Evolutionary conservation across 2,113 vertebrate genomes (phyloP), one percentile per base, ranked within the genome.

Genomic region (Hyla sarda): DNA sequence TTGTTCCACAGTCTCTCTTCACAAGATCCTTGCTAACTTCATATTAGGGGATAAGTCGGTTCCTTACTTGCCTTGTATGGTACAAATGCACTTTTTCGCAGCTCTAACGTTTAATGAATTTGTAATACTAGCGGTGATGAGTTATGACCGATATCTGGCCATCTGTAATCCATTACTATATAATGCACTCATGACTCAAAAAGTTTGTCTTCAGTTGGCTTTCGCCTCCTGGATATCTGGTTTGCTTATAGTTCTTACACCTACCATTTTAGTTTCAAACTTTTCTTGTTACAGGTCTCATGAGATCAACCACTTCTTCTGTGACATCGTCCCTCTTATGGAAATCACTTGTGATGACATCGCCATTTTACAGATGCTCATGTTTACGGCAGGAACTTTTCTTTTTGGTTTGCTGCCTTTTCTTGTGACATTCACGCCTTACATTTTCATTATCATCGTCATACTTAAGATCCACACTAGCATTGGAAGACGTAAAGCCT

Each of bases 141-240:
- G 72, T 47, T 74, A 74, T 48, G 72, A 74, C 17, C 72, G 72
- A 25, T 74, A 47, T 41, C 13, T 82, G 2, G 79, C 79, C 21
- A 32, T 82, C 41, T 82, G 79, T 13, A 67, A 65, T 23, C 72
- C 72, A 5, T 48, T 74, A 17, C 9, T 17, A 13, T 74, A 74
- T 8, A 3, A 47, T 21, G 5, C 5, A 7, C 10, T 74, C 23
- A 74, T 74, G 41, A 48, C 9, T 12, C 21, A 74, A 8, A 74
- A 74, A 5, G 21, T 74, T 19, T 74, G 41, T 74, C 2, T 19
- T 5, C 3, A 5, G 34, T 37, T 74, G 37, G 72, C 72, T 19
- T 8, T 41, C 14, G 5, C 12, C 23, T 47, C 14, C 17, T 74
- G 37, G 72, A 21, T 74, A 16, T 13, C 16, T 6, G 72, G 72